These are phyloP conservation scores for Meandrina meandrites DNA, from an alignment of 92 coral and sea anemone species.

Conservation along the genomic window DNA sequence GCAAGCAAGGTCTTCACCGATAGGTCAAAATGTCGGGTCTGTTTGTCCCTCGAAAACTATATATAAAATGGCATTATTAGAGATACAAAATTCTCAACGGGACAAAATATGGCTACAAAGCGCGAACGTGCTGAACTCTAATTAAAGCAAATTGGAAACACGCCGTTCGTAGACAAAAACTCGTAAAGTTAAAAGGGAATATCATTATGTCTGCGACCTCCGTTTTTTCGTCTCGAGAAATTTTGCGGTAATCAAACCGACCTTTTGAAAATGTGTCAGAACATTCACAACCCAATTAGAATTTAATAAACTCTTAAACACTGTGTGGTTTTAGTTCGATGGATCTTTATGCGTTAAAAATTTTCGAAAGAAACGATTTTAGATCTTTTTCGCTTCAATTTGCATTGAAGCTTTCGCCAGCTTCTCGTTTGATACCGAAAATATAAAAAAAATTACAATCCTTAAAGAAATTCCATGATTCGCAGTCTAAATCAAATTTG, in stretches of 20 bases:
- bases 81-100: not conserved
- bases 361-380: not conserved
- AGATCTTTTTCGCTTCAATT: not conserved
- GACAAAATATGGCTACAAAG: not conserved
- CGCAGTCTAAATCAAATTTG: slow-evolving; percentile 13
- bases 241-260: not conserved
- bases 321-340: not conserved
- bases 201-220: not conserved
- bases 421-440: too few relatives aligned
- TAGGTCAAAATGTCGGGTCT: not conserved
- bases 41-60: not conserved
- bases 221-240: not conserved
- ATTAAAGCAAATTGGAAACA: not conserved
- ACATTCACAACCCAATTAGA: not conserved
- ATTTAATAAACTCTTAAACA: not conserved
- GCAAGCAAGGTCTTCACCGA: not conserved
- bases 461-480: not conserved
- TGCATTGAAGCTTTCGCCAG: not conserved
- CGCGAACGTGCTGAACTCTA: not conserved
- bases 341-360: not conserved
- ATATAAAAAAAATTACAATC: too few relatives aligned
- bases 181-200: not conserved
- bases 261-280: not conserved
- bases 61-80: not conserved
- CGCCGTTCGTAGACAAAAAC: not conserved